Evolutionary conservation across 2,888 invertebrate species (phyloP).

Genomic region (Cacoxenus indagator): DNA sequence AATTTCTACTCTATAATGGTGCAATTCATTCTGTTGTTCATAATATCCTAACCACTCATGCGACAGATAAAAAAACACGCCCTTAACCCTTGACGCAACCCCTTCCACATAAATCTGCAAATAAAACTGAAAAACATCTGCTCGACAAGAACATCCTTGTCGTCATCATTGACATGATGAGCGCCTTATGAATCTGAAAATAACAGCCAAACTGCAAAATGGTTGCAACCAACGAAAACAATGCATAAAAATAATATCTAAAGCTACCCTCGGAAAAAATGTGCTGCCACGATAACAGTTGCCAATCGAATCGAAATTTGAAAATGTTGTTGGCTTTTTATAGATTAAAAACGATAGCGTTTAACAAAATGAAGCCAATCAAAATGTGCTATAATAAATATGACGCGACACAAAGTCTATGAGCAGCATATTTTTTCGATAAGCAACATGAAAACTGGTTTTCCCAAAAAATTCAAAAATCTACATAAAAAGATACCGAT

Average conservation of each 20-base stretch:
- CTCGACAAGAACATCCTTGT: not conserved
- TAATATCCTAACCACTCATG: not conserved
- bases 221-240: not conserved
- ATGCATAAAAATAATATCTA: not conserved
- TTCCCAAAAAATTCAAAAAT: conserved; percentile 6
- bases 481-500: not conserved
- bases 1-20: too few species aligned
- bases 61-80: not conserved
- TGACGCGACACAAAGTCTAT: conserved; percentile 42
- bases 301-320: not conserved
- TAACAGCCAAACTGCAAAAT: conserved; percentile 14
- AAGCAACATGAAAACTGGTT: conserved; percentile 13
- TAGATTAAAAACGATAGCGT: too few species aligned
- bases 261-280: too few species aligned
- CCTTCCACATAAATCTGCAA: not conserved
- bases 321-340: not conserved
- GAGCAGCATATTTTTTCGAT: conserved; percentile 25
- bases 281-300: too few species aligned
- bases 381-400: not conserved
- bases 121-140: conserved; percentile 9
- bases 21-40: not conserved
- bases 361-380: not conserved
- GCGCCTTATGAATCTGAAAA: conserved; percentile 1
- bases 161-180: not conserved
- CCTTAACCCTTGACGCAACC: not conserved